Evolutionary conservation across 2,888 invertebrate species (phyloP).

Genomic region (Eristalinus sepulchralis): DNA sequence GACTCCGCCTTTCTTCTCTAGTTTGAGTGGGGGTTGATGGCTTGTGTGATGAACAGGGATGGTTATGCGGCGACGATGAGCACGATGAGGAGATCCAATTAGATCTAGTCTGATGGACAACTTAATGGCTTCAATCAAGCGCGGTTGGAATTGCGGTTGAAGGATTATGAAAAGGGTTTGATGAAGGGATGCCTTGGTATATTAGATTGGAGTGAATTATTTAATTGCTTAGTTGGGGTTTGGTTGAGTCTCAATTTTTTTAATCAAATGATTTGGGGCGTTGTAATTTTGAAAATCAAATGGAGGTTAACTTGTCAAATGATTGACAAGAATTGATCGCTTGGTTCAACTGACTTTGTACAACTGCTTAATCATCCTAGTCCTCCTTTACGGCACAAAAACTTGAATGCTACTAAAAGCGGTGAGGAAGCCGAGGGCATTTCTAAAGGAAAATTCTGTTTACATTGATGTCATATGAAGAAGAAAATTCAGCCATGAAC

Average conservation of each 20-base stretch:
- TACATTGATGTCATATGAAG: no score
- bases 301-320: not conserved
- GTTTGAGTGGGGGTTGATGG: not conserved
- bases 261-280: no score
- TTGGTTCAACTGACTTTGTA: no score
- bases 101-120: not conserved
- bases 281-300: not conserved
- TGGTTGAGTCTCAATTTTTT: not conserved
- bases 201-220: not conserved
- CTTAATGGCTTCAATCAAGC: not conserved
- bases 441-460: no score
- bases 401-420: no score
- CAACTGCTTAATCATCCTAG: no score
- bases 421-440: no score
- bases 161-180: not conserved
- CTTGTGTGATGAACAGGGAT: not conserved
- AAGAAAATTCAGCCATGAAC: no score
- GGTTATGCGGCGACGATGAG: not conserved
- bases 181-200: not conserved
- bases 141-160: not conserved
- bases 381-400: no score
- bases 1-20: constrained; percentile 24
- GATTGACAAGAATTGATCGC: no score
- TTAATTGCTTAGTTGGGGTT: not conserved
- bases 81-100: not conserved